Conservation (phyloP, 1,140 invertebrate genomes). For the Camponotus floridanus region DNA sequence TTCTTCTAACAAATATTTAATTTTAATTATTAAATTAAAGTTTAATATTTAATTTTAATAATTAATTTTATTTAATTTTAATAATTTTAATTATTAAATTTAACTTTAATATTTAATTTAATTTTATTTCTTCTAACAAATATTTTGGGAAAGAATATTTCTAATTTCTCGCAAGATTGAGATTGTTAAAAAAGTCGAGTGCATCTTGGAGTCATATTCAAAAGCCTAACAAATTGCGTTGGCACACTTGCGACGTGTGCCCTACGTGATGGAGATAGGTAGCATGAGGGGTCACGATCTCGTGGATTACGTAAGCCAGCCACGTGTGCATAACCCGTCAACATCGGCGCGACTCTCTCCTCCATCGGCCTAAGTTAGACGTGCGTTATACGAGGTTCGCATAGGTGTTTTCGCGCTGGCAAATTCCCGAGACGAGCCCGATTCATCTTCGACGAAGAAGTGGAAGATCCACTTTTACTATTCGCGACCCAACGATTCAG, state of each 20-base stretch:
- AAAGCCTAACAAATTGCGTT: background rate
- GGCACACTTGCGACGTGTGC: background rate
- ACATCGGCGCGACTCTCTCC: conserved; percentile 47
- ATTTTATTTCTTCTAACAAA: too few relatives aligned
- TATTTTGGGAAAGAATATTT: background rate
- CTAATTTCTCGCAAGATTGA: background rate
- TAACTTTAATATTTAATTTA: too few relatives aligned
- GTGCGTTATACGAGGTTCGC: background rate
- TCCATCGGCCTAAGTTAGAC: background rate
- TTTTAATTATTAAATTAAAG: background rate
- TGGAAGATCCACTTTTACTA: conserved; percentile 60
- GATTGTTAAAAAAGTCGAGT: background rate
- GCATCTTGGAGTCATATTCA: background rate
- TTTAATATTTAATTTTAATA: too few relatives aligned
- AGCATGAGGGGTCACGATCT: conserved; percentile 68
- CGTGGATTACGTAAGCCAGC: conserved; percentile 71
- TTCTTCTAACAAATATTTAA: background rate
- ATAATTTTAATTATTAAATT: too few relatives aligned
- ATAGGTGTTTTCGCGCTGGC: background rate
- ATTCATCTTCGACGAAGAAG: conserved; percentile 27
- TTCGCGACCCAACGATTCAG: conserved; percentile 50
- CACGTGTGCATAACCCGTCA: conserved; percentile 48
- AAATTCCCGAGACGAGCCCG: background rate
- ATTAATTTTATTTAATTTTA: too few relatives aligned
- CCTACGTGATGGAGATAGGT: conserved; percentile 52